Conservation (phyloP, 2,888 invertebrate genomes). For the Bruchidius siliquastri region DNA sequence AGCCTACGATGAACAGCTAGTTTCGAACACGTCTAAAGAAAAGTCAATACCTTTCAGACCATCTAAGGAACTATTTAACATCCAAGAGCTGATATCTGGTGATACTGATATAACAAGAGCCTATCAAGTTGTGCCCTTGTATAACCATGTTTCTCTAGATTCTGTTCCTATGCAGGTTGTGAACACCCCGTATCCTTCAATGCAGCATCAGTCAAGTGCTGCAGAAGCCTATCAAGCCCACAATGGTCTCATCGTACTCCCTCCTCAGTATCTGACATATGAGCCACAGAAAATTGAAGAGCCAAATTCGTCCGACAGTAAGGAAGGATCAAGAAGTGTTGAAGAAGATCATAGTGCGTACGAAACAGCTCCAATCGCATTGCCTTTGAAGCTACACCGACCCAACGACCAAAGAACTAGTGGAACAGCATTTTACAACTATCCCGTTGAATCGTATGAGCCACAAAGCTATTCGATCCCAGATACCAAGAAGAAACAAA, state of each 20-base stretch:
- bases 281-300: background rate
- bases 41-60: conserved; percentile 11
- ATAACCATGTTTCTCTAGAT: background rate
- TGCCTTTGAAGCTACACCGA: background rate
- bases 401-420: background rate
- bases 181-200: background rate
- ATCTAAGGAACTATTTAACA: conserved; percentile 13
- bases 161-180: background rate
- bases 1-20: background rate
- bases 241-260: background rate
- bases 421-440: background rate
- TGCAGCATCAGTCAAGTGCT: background rate
- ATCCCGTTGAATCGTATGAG: background rate
- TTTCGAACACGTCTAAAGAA: background rate
- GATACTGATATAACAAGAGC: background rate
- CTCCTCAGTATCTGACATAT: background rate
- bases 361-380: background rate
- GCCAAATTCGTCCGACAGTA: background rate
- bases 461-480: background rate
- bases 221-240: background rate
- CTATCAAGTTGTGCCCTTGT: background rate
- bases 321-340: background rate
- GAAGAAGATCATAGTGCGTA: background rate
- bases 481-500: conserved; percentile 6
- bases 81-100: background rate